Base-by-base conservation (phyloP, 2,797 vertebrate species). In the Scarus forsteni region DNA sequence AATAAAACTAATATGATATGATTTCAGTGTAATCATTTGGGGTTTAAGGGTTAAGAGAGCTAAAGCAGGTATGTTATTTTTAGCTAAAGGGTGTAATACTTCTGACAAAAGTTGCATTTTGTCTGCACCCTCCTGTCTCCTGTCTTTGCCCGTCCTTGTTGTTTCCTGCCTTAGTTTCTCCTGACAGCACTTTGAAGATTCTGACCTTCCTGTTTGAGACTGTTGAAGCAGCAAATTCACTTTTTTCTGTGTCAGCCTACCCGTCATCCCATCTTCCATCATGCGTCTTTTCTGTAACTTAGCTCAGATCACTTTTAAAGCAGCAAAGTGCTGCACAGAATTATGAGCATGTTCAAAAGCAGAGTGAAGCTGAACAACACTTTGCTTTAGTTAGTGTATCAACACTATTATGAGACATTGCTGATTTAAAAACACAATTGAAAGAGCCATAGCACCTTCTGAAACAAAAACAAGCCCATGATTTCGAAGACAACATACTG, bases 221-320 rank as follows among this genome's bases (percentile, higher is more conserved):
- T 75, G 72, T 73, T 43, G 65, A 73, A 77, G 70, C 77, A 84
- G 82, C 79, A 77, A 65, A 82, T 61, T 76, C 74, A 35, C 49
- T 70, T 10, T 62, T 80, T 76, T 57, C 79, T 63, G 11, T 81
- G 61, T 79, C 65, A 70, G 40, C 76, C 71, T 69, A 50, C 73
- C 63, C 16, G 51, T 70, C 68, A 35, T 58, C 60, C 42, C 8
- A 34, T 27, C 61, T 18, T 43, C 27, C 6, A 50, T 66, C 43
- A 34, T 43, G 14, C 43, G 8, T 0, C 15, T 46, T 56, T 5
- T 55, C 27, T 40, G 7, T 27, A 46, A 40, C 51, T 65, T 15
- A 46, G n/a, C 15, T 39, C 38, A 4, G 27, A 2, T 27, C 27
- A 27, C 2, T 27, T 27, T 27, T 27, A 2, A 27, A 27, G 34